Conservation (phyloP, 1,140 invertebrate genomes). For the Argopecten irradians region DNA sequence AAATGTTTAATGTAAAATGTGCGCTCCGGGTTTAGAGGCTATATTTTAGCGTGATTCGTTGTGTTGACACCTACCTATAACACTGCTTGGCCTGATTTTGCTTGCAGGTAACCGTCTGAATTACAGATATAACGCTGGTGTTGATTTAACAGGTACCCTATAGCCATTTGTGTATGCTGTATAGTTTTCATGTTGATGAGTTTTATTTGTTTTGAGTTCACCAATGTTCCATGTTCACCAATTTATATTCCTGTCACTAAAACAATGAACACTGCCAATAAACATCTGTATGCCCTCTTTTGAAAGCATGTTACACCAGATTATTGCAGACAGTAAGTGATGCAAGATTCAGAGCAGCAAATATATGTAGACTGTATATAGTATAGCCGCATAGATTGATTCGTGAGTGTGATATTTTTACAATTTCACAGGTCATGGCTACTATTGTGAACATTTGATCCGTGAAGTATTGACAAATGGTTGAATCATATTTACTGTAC, state of each 20-base stretch:
- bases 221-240: background rate
- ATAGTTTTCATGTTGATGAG: background rate
- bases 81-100: slow-evolving; percentile 20
- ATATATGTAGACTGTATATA: too few relatives aligned
- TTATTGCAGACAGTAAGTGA: background rate
- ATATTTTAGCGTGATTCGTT: background rate
- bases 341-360: background rate
- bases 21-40: background rate
- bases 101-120: slow-evolving; percentile 20
- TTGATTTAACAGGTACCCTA: slow-evolving; percentile 21
- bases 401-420: too few relatives aligned
- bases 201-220: background rate
- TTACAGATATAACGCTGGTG: slow-evolving; percentile 15
- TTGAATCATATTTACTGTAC: too few relatives aligned
- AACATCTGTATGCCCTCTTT: background rate
- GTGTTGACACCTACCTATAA: background rate
- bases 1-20: background rate
- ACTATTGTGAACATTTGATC: too few relatives aligned
- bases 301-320: background rate
- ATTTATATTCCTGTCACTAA: background rate
- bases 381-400: too few relatives aligned
- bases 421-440: too few relatives aligned
- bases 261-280: background rate
- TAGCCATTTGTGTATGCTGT: background rate
- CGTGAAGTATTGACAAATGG: too few relatives aligned